Base-by-base conservation (phyloP, 2,113 vertebrate genomes). In the Aramus guarauna region DNA sequence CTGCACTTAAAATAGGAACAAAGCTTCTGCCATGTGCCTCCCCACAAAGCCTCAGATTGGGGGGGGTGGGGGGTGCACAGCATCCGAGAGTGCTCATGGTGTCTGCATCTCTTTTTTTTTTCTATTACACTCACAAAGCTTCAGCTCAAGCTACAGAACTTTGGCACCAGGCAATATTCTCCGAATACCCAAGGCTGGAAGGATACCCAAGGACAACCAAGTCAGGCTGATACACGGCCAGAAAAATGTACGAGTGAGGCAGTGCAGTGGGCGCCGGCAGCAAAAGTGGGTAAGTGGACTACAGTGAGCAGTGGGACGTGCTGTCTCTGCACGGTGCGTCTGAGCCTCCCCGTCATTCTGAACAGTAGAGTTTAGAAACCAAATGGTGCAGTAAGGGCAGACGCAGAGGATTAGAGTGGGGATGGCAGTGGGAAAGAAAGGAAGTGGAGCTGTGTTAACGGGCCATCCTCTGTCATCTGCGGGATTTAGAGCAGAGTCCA, bases 1-100 rank as follows among this genome's bases (percentile, higher is more conserved):
- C 74, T 72, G 52, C 52, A 32, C 88, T 76, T 67, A 80, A 91
- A 87, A 91, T 84, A 91, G 88, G 59, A 95, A 80, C 79, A 72
- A 91, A 88, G 69, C 84, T 71, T 69, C 64, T 88, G 34, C 88
- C 79, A 22, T 58, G 56, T 72, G 56, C 58, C 62, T 84, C 34
- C 32, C 34, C 63, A 11, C 15, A 55, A 20, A 50, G 45, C 56
- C 8, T 6, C 11, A 41, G 30, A 8, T 12, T 21, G 67, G 5
- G 37, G 5, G 37, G 41, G 60, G 32, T 50, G 78, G 23, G 27
- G 34, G 52, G 34, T 19, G 9, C 30, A 26, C 0, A 10, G 30
- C 34, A 26, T 32, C 69, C 2, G 9, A 56, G 53, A 29, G 32
- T 3, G 59, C 20, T 55, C 36, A 1, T 4, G 12, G 15, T 19